Evolutionary conservation across 2,888 invertebrate genomes (phyloP).

Genomic region (Acronicta aceris): DNA sequence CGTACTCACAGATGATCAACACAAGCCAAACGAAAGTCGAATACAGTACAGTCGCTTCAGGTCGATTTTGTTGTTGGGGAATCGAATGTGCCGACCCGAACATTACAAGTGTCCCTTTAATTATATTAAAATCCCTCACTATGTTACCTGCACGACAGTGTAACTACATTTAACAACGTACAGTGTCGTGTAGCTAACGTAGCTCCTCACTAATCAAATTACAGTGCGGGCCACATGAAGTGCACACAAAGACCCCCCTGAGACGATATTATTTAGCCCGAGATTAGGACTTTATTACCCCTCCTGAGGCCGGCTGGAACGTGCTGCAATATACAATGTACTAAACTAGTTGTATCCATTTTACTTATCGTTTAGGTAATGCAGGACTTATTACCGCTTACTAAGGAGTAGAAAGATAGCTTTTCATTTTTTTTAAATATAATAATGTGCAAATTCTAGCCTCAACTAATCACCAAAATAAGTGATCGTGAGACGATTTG

Average conservation of each 20-base stretch:
- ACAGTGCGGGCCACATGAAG: conserved; percentile 28
- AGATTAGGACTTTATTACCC: conserved; percentile 24
- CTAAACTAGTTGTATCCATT: conserved; percentile 3
- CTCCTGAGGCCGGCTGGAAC: conserved; percentile 10
- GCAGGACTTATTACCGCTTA: background rate
- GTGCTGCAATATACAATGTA: conserved; percentile 19
- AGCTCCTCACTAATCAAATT: conserved; percentile 28
- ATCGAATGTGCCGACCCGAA: no score
- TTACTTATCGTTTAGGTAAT: conserved; percentile 18
- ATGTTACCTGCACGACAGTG: background rate
- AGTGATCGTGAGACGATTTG: no score
- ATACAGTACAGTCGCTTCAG: no score
- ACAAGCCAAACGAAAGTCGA: no score
- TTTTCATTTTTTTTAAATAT: no score
- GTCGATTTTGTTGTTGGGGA: no score
- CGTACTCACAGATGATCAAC: no score
- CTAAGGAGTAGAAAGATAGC: background rate
- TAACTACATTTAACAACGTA: conserved; percentile 6
- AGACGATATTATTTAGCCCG: conserved; percentile 37
- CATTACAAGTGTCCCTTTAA: background rate
- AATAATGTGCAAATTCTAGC: no score
- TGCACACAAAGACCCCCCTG: conserved; percentile 28
- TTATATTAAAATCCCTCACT: background rate
- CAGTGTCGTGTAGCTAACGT: conserved; percentile 19
- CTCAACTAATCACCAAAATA: no score